Conservation (phyloP, 2,797 vertebrate genomes). For the Falco cherrug region DNA sequence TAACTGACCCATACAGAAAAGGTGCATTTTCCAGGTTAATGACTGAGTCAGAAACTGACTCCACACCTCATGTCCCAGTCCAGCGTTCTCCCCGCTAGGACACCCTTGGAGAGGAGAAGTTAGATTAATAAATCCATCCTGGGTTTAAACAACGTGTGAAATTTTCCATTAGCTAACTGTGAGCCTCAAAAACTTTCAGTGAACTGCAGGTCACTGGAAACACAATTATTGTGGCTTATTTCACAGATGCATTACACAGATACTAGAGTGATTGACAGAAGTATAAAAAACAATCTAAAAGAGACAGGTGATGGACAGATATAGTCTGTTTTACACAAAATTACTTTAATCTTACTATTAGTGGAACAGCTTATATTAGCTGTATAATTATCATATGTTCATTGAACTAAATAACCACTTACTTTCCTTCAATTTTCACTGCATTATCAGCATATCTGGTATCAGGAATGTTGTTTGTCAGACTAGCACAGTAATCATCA, state of each 20-base stretch:
- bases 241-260: background rate
- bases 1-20: background rate
- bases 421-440: slow-evolving; percentile 72
- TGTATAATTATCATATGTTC: background rate
- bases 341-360: background rate
- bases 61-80: background rate
- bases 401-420: slow-evolving; percentile 50
- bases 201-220: background rate
- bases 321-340: background rate
- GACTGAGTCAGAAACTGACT: background rate
- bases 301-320: background rate
- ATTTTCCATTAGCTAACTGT: background rate
- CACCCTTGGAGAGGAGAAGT: background rate
- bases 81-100: background rate
- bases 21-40: background rate
- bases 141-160: background rate
- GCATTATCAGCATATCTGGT: slow-evolving; percentile 38
- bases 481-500: slow-evolving; percentile 83
- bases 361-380: background rate
- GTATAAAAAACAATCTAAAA: background rate
- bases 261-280: background rate
- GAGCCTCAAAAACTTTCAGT: background rate
- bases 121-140: background rate
- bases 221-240: background rate
- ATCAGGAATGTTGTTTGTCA: slow-evolving; percentile 79